These are phyloP conservation scores for Arizona elegans DNA, from an alignment of 2,113 vertebrate genomes.

Conservation along the genomic window DNA sequence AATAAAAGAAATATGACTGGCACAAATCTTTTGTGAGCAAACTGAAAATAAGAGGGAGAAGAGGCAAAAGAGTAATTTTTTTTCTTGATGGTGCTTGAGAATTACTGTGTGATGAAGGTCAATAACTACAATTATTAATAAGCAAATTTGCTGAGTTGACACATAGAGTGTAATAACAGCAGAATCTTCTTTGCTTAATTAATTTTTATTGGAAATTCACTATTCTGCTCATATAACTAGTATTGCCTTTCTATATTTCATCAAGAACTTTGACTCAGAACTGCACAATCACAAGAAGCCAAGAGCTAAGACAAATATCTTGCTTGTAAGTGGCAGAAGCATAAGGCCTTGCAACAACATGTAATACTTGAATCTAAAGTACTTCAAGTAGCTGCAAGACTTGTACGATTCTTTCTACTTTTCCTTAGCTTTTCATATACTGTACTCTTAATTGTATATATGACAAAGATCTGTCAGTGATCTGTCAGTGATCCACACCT, in stretches of 20 bases:
- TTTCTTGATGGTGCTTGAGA: constrained; percentile 41
- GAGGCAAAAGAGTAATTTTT: constrained; percentile 31
- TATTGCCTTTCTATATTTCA: constrained; percentile 10
- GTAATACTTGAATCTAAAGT: not conserved
- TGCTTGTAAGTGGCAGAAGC: constrained; percentile 14
- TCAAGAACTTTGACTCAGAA: constrained; percentile 1
- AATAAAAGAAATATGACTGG: constrained; percentile 24
- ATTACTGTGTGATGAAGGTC: constrained; percentile 37
- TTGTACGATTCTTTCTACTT: not conserved
- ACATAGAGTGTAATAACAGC: constrained; percentile 20
- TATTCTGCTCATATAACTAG: constrained; percentile 1
- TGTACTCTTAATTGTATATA: not conserved
- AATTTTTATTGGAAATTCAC: constrained; percentile 18
- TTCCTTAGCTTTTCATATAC: not conserved
- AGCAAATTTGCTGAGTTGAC: constrained; percentile 22
- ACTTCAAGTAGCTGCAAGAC: not conserved
- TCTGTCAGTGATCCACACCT: not conserved
- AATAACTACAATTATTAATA: constrained; percentile 23
- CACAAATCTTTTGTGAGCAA: constrained; percentile 20
- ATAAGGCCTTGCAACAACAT: not conserved
- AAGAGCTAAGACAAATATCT: constrained; percentile 6
- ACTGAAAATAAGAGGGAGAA: constrained; percentile 31
- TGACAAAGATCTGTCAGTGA: not conserved
- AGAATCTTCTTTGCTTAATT: constrained; percentile 24
- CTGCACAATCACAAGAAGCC: constrained; percentile 12